Conservation (phyloP, 2,797 vertebrate species). For the Pipistrellus pipistrellus region DNA sequence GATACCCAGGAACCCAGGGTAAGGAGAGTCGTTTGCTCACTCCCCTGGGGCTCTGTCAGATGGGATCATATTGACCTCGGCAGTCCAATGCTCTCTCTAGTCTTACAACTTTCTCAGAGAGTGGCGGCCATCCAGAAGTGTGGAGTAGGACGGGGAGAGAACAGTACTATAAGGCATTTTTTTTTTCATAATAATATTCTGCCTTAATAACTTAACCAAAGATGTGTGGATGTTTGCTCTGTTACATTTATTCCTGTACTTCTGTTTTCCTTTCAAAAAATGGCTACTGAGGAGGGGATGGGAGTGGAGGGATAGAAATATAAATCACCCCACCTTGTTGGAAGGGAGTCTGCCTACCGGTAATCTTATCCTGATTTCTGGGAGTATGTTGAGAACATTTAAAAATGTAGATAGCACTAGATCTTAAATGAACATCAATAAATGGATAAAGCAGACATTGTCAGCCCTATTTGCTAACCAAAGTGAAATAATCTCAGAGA, state of each 20-base stretch:
- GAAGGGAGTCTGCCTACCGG: not conserved
- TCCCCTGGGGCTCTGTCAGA: not conserved
- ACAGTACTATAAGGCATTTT: not conserved
- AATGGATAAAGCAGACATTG: not conserved
- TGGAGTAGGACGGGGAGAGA: not conserved
- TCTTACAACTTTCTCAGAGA: not conserved
- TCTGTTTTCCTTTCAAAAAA: not conserved
- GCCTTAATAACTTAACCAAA: not conserved
- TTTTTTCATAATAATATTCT: not conserved
- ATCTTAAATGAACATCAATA: not conserved
- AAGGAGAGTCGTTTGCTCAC: not conserved
- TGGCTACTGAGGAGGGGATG: not conserved
- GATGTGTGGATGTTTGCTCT: not conserved
- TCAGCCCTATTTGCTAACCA: not conserved
- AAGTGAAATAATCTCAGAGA: slow-evolving; percentile 12
- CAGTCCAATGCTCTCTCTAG: not conserved
- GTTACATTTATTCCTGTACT: not conserved
- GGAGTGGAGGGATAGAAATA: not conserved
- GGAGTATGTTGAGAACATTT: not conserved
- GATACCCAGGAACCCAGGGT: not conserved
- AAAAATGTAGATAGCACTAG: not conserved
- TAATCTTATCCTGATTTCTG: not conserved
- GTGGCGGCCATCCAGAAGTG: not conserved
- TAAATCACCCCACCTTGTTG: not conserved
- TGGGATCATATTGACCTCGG: not conserved